Base-by-base conservation (phyloP, 2,888 invertebrate species). In the Celastrina argiolus region DNA sequence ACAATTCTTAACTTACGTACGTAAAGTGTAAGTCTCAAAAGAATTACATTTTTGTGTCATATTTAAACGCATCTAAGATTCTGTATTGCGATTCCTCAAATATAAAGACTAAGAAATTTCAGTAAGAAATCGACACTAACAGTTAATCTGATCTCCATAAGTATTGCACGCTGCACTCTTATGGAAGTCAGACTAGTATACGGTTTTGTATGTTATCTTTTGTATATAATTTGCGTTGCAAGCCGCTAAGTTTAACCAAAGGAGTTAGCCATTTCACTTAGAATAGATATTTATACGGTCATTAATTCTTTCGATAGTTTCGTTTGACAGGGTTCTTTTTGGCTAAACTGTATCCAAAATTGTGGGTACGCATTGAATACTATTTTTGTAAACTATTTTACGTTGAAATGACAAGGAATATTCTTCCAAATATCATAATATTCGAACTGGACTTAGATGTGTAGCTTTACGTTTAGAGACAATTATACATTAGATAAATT, bases 191-290 rank as follows among this genome's bases (percentile, higher is more conserved):
- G 51, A 18, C 51, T 51, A 51, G 22, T 51, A 51, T 51, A 51
- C 51, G 51, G 22, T 61, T 36, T 18, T 61, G 61, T 61, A 61
- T 61, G 61, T 61, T 22, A 14, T 61, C 14, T 61, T 61, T 18
- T 61, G 39, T 61, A 61, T 22, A 61, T 61, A 36, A 82, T 83
- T 79, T 78, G 77, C 77, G 80, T 88, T 85, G 81, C 81, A 84
- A 85, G 84, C 88, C 89, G 90, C 90, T 90, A 88, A 83, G 80
- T 80, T 84, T 87, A 87, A 89, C 90, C 90, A 90, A 90, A 90
- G 89, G 85, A 80, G 82, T 87, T 88, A 88, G 87, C 78, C 88
- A 87, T 83, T 75, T 73, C 39, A 81, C 81, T 81, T 88, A 85
- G 85, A 81, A 76, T 87, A 84, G 81, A 84, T 83, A 81, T 83